Evolutionary conservation across 2,113 vertebrate genomes (phyloP), one percentile per base, ranked within the genome.

Genomic region (Indicator maculatus): DNA sequence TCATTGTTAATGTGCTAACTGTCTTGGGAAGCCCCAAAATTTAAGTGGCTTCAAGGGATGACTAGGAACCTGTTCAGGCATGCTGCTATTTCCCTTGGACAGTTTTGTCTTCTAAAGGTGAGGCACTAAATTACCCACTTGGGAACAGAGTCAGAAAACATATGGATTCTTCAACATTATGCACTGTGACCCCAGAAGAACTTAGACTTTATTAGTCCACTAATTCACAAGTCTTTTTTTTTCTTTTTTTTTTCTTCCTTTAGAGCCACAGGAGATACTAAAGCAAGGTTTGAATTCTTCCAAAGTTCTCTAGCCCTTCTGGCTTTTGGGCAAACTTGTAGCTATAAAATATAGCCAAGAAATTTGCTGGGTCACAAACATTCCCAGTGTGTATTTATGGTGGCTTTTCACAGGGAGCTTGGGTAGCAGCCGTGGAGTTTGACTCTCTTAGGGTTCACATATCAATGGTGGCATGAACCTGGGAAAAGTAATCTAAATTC

Each of bases 21-120:
- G 50, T 63, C 64, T 55, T 50, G 23, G 59, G 44, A 93, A 58
- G 28, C 88, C 27, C 50, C 63, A 47, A 66, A 75, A 92, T 80
- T 76, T 36, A 44, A 93, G 16, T 59, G 81, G 60, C 30, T 93
- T 56, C 30, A 66, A 53, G 64, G 64, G 50, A 66, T 63, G 44
- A 12, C n/a, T 44, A 39, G 20, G 27, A 58, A 76, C 12, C 18
- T 80, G n/a, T 50, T 86, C 86, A 88, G 64, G 56, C 69, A 70
- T 66, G 55, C 27, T 70, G 15, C 36, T 39, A n/a, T 65, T 88
- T 94, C 45, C 39, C 27, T 80, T 59, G 69, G 60, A 70, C 61
- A 76, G 39, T 79, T 93, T 80, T 93, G 60, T 55, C 88, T 93
- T 92, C 83, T 70, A 86, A 90, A 93, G 45, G 56, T 71, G 30